Percentiles rank a stretch among this genome's conserved stretches.
phyloP scores from a whole-genome alignment of 1,140 invertebrate genomes.

The Bombus confusus region DNA sequence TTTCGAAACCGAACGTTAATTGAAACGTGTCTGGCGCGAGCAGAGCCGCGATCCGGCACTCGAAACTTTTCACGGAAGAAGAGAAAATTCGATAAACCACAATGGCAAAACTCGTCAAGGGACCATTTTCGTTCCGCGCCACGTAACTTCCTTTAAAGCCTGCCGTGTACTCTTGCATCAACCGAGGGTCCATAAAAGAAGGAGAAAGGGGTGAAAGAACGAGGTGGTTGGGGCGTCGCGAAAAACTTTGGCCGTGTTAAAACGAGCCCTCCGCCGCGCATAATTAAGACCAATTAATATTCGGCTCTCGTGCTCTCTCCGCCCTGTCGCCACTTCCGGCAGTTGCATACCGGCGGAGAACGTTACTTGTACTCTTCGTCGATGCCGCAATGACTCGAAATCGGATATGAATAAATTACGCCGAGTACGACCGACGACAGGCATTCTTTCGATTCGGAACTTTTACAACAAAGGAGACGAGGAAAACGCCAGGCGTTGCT shows the following conservation, averaged over 20 bases:
- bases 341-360: constrained; percentile 62
- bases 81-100: constrained; percentile 56
- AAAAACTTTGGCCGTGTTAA: constrained; percentile 56
- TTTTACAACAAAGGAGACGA: neutral
- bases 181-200: constrained; percentile 26
- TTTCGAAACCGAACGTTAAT: constrained; percentile 21
- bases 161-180: constrained; percentile 26
- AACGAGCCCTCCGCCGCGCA: constrained; percentile 59
- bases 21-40: constrained; percentile 32
- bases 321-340: constrained; percentile 58
- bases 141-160: constrained; percentile 51
- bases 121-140: constrained; percentile 53
- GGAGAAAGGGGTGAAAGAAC: neutral
- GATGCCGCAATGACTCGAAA: constrained; percentile 8
- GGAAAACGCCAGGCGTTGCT: too few relatives aligned
- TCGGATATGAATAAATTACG: constrained; percentile 39
- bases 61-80: constrained; percentile 41
- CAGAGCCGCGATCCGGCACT: neutral
- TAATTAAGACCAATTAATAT: constrained; percentile 79
- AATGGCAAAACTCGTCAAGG: constrained; percentile 52
- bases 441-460: neutral
- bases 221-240: neutral
- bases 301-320: constrained; percentile 64
- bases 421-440: neutral
- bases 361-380: constrained; percentile 23